Percentiles rank a stretch among this genome's conserved stretches.
Conservation (phyloP, 2,888 invertebrate genomes). For the Nomada fucata region DNA sequence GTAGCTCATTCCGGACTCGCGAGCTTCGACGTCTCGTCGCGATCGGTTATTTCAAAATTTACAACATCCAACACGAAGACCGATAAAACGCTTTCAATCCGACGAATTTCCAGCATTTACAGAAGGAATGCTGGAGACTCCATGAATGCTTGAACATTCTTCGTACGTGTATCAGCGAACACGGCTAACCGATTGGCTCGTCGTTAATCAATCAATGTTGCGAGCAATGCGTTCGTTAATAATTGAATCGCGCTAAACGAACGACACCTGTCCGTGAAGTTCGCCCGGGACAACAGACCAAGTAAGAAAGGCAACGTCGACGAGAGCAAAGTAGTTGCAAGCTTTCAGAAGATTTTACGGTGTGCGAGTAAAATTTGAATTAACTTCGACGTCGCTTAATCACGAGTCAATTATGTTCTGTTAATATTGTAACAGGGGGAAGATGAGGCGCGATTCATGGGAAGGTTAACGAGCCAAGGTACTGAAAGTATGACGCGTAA, state of each 20-base stretch:
- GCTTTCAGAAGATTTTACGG: conserved; percentile 26
- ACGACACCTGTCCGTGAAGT: conserved; percentile 7
- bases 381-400: conserved; percentile 45
- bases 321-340: conserved; percentile 1
- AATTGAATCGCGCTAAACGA: background rate
- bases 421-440: conserved; percentile 30
- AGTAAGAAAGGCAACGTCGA: conserved; percentile 24
- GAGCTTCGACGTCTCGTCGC: background rate
- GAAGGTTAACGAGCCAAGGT: conserved; percentile 27
- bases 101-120: background rate
- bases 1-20: too few species aligned
- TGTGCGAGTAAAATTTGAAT: conserved; percentile 40
- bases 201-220: background rate
- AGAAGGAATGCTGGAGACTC: background rate
- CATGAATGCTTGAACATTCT: background rate
- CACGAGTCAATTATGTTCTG: conserved; percentile 33
- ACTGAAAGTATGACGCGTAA: background rate
- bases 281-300: background rate
- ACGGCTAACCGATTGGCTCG: background rate
- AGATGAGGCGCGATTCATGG: conserved; percentile 38
- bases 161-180: background rate
- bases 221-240: background rate
- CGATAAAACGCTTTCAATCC: background rate
- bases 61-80: background rate
- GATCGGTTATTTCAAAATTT: background rate